Evolutionary conservation across 92 coral and sea anemone species (phyloP).

Genomic region (Palythoa grandis): DNA sequence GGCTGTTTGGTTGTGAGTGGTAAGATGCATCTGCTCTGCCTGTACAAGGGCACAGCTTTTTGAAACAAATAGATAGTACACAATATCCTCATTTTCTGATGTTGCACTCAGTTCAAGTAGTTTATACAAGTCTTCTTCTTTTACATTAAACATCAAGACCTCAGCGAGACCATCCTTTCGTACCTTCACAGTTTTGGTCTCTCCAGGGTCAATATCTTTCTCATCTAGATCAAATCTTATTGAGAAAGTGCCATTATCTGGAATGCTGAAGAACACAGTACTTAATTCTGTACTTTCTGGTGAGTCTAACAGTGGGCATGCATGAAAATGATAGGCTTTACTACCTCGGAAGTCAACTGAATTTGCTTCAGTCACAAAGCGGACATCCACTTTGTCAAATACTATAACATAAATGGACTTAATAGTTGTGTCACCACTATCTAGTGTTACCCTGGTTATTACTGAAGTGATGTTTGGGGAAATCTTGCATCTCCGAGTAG

Average conservation of each 20-base stretch:
- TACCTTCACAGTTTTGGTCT: slow-evolving; percentile 59
- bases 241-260: slow-evolving; percentile 61
- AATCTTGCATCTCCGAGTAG: slow-evolving; percentile 68
- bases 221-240: slow-evolving; percentile 73
- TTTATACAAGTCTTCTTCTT: slow-evolving; percentile 55
- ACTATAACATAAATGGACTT: slow-evolving; percentile 65
- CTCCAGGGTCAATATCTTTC: slow-evolving; percentile 60
- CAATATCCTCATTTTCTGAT: slow-evolving; percentile 62
- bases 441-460: slow-evolving; percentile 60
- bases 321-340: slow-evolving; percentile 69
- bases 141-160: slow-evolving; percentile 75
- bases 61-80: slow-evolving; percentile 76
- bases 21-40: slow-evolving; percentile 45
- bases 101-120: slow-evolving; percentile 75
- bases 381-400: slow-evolving; percentile 59
- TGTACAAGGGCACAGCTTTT: slow-evolving; percentile 73
- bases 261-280: slow-evolving; percentile 68
- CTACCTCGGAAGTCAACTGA: slow-evolving; percentile 42
- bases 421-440: slow-evolving; percentile 40
- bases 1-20: slow-evolving; percentile 38
- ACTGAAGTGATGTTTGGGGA: slow-evolving; percentile 45
- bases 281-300: slow-evolving; percentile 32
- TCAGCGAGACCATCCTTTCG: slow-evolving; percentile 71
- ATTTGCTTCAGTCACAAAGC: slow-evolving; percentile 72
- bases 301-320: slow-evolving; percentile 59